Evolutionary conservation across 2,888 invertebrate genomes (phyloP).

Genomic region (Harpalus rufipes): DNA sequence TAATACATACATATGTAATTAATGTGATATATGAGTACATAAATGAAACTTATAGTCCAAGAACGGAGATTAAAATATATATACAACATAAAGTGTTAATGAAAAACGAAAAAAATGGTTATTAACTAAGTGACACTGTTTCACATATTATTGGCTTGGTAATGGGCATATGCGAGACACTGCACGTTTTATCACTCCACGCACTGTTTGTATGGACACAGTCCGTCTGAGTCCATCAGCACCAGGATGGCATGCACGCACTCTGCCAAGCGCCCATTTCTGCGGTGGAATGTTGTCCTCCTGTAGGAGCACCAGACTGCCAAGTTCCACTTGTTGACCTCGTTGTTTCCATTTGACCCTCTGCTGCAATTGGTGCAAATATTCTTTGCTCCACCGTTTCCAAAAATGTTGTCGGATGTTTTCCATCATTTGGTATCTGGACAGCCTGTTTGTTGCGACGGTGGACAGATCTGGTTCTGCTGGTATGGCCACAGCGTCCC

Average conservation of each 20-base stretch:
- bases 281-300: slow-evolving; percentile 30
- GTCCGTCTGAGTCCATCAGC: background rate
- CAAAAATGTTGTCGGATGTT: slow-evolving; percentile 68
- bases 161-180: background rate
- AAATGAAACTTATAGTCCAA: too few species aligned
- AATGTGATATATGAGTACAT: too few species aligned
- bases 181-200: slow-evolving; percentile 33
- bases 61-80: too few species aligned
- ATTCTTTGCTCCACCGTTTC: slow-evolving; percentile 51
- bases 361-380: slow-evolving; percentile 65
- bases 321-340: background rate
- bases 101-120: too few species aligned
- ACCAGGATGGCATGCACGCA: slow-evolving; percentile 4
- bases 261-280: slow-evolving; percentile 12
- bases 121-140: too few species aligned
- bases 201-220: slow-evolving; percentile 10
- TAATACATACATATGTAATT: too few species aligned
- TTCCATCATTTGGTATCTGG: slow-evolving; percentile 68
- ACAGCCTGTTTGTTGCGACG: slow-evolving; percentile 41
- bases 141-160: background rate
- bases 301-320: background rate
- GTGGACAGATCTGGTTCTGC: slow-evolving; percentile 63
- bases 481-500: slow-evolving; percentile 52
- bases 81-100: too few species aligned
- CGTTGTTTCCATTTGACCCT: slow-evolving; percentile 5